These are phyloP conservation scores for Fukomys damarensis DNA, from an alignment of 2,113 vertebrate genomes.

Conservation along the genomic window DNA sequence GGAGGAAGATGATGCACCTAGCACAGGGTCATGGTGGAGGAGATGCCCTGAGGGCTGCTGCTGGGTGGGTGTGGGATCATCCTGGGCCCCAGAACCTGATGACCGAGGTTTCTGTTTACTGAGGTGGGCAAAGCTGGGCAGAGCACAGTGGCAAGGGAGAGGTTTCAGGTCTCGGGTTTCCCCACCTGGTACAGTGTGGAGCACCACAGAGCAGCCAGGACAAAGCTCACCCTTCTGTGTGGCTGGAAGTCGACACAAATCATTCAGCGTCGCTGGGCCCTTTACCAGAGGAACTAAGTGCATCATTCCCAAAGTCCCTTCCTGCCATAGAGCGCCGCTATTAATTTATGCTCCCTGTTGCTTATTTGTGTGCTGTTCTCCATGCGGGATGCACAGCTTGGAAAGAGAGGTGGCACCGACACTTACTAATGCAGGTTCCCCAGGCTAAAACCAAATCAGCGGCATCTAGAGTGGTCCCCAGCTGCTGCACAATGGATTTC, in stretches of 20 bases:
- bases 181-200: not conserved
- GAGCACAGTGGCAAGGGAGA: not conserved
- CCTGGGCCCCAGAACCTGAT: not conserved
- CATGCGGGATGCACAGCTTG: not conserved
- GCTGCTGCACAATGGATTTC: not conserved
- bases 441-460: not conserved
- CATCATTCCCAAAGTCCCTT: constrained; percentile 15
- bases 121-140: not conserved
- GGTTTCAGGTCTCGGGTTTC: not conserved
- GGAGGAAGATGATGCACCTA: not conserved
- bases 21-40: not conserved
- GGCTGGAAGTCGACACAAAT: not conserved
- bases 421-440: not conserved
- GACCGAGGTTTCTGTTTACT: not conserved
- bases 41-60: not conserved
- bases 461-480: not conserved
- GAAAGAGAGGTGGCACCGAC: not conserved
- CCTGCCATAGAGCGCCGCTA: not conserved
- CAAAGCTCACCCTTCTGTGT: not conserved
- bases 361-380: constrained; percentile 30
- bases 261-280: not conserved
- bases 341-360: constrained; percentile 3
- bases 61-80: not conserved
- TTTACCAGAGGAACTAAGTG: not conserved
- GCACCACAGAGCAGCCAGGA: not conserved